phyloP scores from a whole-genome alignment of 2,113 vertebrate genomes.

The Collichthys lucidus region DNA sequence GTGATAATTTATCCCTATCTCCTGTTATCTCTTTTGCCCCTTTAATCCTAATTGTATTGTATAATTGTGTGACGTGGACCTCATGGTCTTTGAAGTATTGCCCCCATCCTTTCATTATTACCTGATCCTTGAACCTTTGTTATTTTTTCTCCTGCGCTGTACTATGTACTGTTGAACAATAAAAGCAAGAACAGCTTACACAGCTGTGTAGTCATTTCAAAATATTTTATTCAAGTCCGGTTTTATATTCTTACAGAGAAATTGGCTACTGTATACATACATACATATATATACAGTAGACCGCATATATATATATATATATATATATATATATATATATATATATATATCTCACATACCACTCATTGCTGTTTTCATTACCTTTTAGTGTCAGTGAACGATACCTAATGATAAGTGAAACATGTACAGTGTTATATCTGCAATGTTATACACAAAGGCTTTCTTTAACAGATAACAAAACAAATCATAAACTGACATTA shows the following conservation, averaged over 20 bases:
- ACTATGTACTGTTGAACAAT: slow-evolving; percentile 70
- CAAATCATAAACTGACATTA: slow-evolving; percentile 41
- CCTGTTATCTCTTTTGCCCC: slow-evolving; percentile 84
- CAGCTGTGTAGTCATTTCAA: slow-evolving; percentile 56
- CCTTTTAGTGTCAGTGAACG: slow-evolving; percentile 46
- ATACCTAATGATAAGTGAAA: slow-evolving; percentile 33
- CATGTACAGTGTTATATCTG: neutral
- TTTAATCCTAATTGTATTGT: slow-evolving; percentile 91
- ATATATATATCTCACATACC: neutral
- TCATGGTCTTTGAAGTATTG: slow-evolving; percentile 83
- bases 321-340: neutral
- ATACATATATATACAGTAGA: neutral
- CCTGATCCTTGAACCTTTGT: slow-evolving; percentile 82
- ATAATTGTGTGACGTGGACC: slow-evolving; percentile 85
- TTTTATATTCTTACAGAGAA: slow-evolving; percentile 46
- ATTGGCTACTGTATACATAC: slow-evolving; percentile 8
- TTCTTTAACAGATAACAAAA: slow-evolving; percentile 26
- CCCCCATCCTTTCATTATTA: slow-evolving; percentile 84
- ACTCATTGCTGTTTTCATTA: slow-evolving; percentile 42
- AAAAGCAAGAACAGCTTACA: slow-evolving; percentile 54
- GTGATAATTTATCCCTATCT: slow-evolving; percentile 88
- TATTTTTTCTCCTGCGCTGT: slow-evolving; percentile 74
- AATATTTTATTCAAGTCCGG: slow-evolving; percentile 51
- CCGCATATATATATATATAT: neutral
- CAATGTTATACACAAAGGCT: neutral